Evolutionary conservation across 2,888 invertebrate genomes (phyloP), one percentile per base, ranked within the genome.

Genomic region (Chamaedrilus cognettii): DNA sequence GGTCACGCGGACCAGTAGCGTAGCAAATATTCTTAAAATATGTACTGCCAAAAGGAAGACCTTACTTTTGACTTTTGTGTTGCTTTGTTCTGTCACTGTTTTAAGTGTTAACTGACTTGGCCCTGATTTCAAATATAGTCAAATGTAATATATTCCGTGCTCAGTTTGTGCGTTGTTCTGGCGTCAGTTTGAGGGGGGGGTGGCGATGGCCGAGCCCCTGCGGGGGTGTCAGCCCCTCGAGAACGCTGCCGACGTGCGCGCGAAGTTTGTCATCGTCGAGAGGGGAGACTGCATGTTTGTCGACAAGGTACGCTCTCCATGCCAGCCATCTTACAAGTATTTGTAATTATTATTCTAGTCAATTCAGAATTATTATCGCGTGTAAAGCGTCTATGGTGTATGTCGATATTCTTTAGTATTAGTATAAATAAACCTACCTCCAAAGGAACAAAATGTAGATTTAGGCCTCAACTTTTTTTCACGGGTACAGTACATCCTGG

Each of bases 211-310:
- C 1, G 83, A 85, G 42, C 96, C 96, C 0, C 83, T 88, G n/a
- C 87, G 89, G 75, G 93, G 83, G 0, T 88, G 88, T 73, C 66
- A 73, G 3, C 85, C 86, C 1, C 82, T 93, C 2, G 67, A 65
- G 5, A 82, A 86, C 4, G 84, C 86, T 0, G 68, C 68, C 3
- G 84, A 86, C 7, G 80, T 94, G 0, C 82, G 83, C 42, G 91
- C 90, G 0, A 90, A 89, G 77, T 91, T 98, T 75, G 93, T 89
- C 0, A 86, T 98, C n/a, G 89, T 94, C 67, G 89, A 91, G 79
- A 88, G 98, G 31, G 96, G 97, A 1, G 91, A 91, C 76, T 99
- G 98, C 83, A 96, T 96, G 86, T 99, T 96, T 83, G 90, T 96
- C 1, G 94, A 96, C 76, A 98, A 98, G 87, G 88, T 87, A 32